Evolutionary conservation across 1,140 invertebrate genomes (phyloP).

Genomic region (Bombus cullumanus): DNA sequence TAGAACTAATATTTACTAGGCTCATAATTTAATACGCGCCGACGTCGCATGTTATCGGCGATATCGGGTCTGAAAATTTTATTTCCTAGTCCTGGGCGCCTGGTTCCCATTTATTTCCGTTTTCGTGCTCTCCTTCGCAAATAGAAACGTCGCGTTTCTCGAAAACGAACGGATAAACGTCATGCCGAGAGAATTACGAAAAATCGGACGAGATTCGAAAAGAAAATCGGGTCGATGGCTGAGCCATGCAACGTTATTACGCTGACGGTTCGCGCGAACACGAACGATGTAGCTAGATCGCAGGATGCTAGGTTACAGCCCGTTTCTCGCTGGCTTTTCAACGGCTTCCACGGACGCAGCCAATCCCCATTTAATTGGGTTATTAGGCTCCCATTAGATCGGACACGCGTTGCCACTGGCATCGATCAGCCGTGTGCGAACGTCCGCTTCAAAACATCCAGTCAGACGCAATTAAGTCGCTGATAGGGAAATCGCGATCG

Average conservation of each 20-base stretch:
- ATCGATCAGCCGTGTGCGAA: constrained; percentile 12
- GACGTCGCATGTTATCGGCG: not conserved
- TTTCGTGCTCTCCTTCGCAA: not conserved
- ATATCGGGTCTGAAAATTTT: constrained; percentile 20
- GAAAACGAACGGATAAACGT: not conserved
- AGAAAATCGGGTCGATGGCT: not conserved
- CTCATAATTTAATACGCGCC: constrained; percentile 32
- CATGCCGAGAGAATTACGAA: too few relatives aligned
- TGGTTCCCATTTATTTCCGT: not conserved
- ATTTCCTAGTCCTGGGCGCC: not conserved
- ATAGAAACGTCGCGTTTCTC: not conserved
- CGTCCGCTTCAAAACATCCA: constrained; percentile 31
- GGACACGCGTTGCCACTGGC: constrained; percentile 46
- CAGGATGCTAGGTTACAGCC: not conserved
- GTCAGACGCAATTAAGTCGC: constrained; percentile 16
- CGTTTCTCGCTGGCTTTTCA: constrained; percentile 54
- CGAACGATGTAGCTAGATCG: not conserved
- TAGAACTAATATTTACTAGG: constrained; percentile 16
- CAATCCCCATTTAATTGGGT: constrained; percentile 76
- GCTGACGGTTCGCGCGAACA: not conserved
- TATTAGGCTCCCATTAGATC: constrained; percentile 71
- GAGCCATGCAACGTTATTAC: not conserved
- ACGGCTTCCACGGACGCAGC: constrained; percentile 52
- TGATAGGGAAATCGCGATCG: constrained; percentile 24
- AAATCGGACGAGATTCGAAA: not conserved